Evolutionary conservation across 1,140 invertebrate species (phyloP), one percentile per base, ranked within the genome.

Genomic region (Halesus radiatus): DNA sequence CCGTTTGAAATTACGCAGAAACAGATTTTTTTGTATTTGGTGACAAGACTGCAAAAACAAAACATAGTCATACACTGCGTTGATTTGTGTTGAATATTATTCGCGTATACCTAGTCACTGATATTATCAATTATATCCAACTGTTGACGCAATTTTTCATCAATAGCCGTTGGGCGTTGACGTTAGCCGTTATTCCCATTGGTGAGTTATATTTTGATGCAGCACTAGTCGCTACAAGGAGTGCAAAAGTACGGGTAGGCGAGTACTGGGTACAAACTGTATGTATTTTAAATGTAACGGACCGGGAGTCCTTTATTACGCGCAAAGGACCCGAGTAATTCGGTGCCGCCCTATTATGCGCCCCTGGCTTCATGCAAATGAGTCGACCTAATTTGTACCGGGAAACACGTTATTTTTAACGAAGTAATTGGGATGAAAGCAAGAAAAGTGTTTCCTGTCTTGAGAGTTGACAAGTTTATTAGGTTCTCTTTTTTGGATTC

Each of bases 281-380:
- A 68, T 23, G 60, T 68, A 70, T 70, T 70, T 70, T 70, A 37
- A 52, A 23, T 70, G 66, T 70, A 58, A 58, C 74, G 29, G 74
- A 76, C 54, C 74, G 74, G 74, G 26, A 76, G 54, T 76, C 58
- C 74, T 76, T 76, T 60, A 76, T 76, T 62, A 76, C 56, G 54
- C 74, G 58, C 74, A 76, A 76, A 58, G 60, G 22, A 37, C 74
- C 74, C 74, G 74, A 62, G 37, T 76, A 60, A 76, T 76, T 76
- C 37, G 29, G 23, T 22, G 26, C 74, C 60, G 29, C 29, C 74
- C 74, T 62, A 50, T 50, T 70, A 62, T 58, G 54, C 60, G 74
- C 74, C 60, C 74, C 54, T 58, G 74, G 54, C 32, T 58, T 10
- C 74, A 60, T 58, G 74, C 74, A 76, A 76, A 76, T 60, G 74